Evolutionary conservation across 2,113 vertebrate genomes (phyloP).

Genomic region (Dipodomys ordii): DNA sequence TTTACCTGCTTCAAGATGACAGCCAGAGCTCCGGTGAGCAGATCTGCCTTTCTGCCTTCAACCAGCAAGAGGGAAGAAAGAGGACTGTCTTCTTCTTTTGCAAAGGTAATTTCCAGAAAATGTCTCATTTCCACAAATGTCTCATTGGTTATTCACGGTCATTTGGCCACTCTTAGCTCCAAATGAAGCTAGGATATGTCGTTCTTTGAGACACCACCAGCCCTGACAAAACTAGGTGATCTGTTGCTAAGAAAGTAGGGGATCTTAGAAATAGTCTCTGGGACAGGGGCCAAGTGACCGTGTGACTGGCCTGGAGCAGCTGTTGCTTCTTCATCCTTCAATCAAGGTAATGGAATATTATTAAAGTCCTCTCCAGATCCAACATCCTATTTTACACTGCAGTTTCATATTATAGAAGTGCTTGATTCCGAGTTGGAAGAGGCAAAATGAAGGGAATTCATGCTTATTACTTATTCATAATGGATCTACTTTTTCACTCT

Average conservation of each 20-base stretch:
- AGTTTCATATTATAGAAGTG: not conserved
- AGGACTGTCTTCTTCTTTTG: not conserved
- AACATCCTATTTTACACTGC: not conserved
- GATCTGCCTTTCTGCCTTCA: not conserved
- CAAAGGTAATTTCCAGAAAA: not conserved
- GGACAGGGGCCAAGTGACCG: not conserved
- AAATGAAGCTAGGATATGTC: slow-evolving; percentile 26
- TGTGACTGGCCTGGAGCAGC: not conserved
- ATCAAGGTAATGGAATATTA: not conserved
- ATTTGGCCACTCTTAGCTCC: slow-evolving; percentile 23
- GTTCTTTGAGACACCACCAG: not conserved
- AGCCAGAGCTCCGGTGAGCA: not conserved
- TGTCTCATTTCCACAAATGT: not conserved
- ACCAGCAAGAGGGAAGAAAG: not conserved
- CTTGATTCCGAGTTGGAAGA: slow-evolving; percentile 11
- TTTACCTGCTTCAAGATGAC: not conserved
- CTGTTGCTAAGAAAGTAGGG: not conserved
- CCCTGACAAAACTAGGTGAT: not conserved
- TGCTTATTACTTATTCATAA: slow-evolving; percentile 9
- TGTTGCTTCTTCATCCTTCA: not conserved
- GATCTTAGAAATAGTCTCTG: not conserved
- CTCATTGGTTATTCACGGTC: not conserved
- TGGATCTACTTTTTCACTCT: not conserved
- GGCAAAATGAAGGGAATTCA: not conserved
- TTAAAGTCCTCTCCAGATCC: not conserved